Base-by-base conservation (phyloP, 53 echinoderm and acorn worm species). In the Stichopus horrens region DNA sequence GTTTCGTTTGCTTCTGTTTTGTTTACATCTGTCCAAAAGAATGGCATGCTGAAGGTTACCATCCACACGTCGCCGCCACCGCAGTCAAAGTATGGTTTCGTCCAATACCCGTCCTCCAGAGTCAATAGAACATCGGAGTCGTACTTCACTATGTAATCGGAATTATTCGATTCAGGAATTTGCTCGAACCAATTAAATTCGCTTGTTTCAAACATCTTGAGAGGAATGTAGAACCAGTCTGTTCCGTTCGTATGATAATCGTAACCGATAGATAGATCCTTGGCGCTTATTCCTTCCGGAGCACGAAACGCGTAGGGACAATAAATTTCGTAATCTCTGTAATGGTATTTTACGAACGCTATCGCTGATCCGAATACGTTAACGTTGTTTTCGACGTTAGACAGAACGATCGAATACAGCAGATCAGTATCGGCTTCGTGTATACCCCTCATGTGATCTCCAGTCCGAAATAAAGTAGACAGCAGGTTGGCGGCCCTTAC, bases 21-120 rank as follows among this genome's bases (percentile, higher is more conserved):
- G 52, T 87, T 56, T 18, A 87, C 55, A 75, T 87, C 87, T 14
- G 56, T 23, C 87, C 87, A 87, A 14, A 87, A 87, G 87, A 87
- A 87, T n/a, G 99, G 99, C 63, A 99, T 93, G 1, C 96, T 96
- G 88, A 96, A 99, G 23, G 99, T 99, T 86, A 99, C 96, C 99
- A 99, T 99, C 99, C 99, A 99, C 4, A 99, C 96, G 76, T 99
- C 89, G 2, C 99, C 99, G 21, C 99, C 99, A 76, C 96, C 96
- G 75, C 99, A 99, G 90, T 99, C 99, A 77, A 94, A 99, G 80
- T 99, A 99, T 74, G 99, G 99, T n/a, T 94, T 88, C 73, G 94
- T 96, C 99, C 99, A 99, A 55, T 99, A 94, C 9, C 99, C 99
- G 89, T 99, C 95, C 7, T 92, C 96, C 55, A 93, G 90, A 37